Conservation (phyloP, 2,797 vertebrate species). For the Micromesistius poutassou region DNA sequence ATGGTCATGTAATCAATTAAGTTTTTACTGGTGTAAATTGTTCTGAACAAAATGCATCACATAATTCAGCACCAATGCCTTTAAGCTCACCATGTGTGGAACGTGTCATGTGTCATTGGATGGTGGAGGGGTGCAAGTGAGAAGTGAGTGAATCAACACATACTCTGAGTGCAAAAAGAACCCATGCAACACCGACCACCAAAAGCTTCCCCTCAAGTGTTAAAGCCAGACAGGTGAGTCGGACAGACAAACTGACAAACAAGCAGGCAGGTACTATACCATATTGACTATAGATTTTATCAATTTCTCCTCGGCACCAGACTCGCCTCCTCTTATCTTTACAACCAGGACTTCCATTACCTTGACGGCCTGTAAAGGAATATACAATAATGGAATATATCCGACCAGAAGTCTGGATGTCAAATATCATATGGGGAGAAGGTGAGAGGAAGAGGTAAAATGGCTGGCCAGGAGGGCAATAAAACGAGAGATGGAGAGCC, state of each 20-base stretch:
- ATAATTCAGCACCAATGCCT: neutral
- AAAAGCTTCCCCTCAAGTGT: conserved; percentile 50
- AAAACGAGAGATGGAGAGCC: neutral
- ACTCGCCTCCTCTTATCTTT: conserved; percentile 92
- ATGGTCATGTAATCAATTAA: neutral
- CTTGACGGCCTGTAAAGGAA: conserved; percentile 87
- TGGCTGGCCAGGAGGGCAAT: conserved; percentile 3
- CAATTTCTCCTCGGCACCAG: conserved; percentile 85
- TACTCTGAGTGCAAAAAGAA: neutral
- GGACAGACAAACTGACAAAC: conserved; percentile 44
- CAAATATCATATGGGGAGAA: conserved; percentile 21
- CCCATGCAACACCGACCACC: neutral
- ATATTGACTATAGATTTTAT: conserved; percentile 96
- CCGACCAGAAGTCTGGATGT: neutral
- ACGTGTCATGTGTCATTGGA: neutral
- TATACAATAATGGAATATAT: conserved; percentile 5
- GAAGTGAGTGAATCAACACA: neutral
- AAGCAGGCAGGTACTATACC: conserved; percentile 78
- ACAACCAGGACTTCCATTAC: conserved; percentile 97
- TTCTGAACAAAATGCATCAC: neutral
- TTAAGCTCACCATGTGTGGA: neutral
- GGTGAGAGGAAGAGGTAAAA: neutral
- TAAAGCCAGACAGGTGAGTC: conserved; percentile 31
- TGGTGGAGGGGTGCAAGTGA: neutral
- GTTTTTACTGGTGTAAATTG: neutral